Base-by-base conservation (phyloP, 2,113 vertebrate species). In the Hiodon tergisus region DNA sequence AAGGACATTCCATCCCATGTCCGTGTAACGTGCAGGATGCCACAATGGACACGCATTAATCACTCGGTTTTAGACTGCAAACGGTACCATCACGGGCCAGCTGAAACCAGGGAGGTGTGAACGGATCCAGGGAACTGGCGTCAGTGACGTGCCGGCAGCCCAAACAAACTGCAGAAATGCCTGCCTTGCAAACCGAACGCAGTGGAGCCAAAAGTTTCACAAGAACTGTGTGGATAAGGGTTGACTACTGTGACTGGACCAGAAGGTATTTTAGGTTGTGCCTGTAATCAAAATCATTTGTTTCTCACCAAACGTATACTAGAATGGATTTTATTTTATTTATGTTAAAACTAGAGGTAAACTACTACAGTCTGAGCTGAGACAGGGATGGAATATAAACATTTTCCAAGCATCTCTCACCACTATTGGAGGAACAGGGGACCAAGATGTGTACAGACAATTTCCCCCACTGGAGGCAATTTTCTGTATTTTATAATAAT, bases 401-500 rank as follows among this genome's bases (percentile, higher is more conserved):
- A 31, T 17, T 67, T 17, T 47, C 65, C 16, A 63, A 6, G n/a
- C 58, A 61, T 59, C 47, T 17, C 73, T 58, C 14, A 48, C 13
- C 31, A 13, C 31, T 52, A 47, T 54, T 67, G 63, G 67, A 78
- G 78, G 74, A 76, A 73, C 74, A 59, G 14, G 52, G 73, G 69
- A 65, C 46, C 65, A 58, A 57, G 31, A 50, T 10, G 59, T 75
- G 73, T 85, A 85, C 84, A 89, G 8, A 86, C 81, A 77, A 80
- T 80, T 71, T 73, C 69, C 68, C 58, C n/a, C 60, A 83, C 83
- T 84, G 80, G 82, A 80, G 82, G 73, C 73, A 72, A 76, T 81
- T 74, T 83, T 73, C 55, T 75, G 70, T 31, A 50, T 71, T 77
- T 80, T 76, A 81, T 81, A 76, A 78, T 81, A 70, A 63, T 16